Evolutionary conservation across 2,113 vertebrate species (phyloP).

Genomic region (Gobio gobio): DNA sequence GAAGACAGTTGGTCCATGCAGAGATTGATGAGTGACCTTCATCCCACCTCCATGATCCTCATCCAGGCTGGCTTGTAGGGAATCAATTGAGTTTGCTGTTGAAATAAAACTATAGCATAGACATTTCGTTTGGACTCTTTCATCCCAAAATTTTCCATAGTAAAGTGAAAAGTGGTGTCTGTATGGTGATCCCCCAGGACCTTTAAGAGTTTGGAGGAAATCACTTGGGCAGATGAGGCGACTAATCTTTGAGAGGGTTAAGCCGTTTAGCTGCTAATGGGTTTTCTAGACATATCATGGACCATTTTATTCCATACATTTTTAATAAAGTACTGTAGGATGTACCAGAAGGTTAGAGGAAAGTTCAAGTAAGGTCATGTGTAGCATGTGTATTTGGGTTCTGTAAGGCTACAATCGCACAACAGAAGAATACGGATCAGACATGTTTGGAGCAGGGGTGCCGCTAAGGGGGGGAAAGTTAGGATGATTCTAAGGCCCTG

Average conservation of each 20-base stretch:
- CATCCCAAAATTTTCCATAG: slow-evolving; percentile 55
- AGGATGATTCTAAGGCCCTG: too few relatives aligned
- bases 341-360: slow-evolving; percentile 48
- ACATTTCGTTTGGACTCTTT: slow-evolving; percentile 44
- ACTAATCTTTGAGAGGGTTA: slow-evolving; percentile 51
- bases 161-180: neutral
- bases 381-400: neutral
- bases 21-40: slow-evolving; percentile 15
- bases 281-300: slow-evolving; percentile 66
- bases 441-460: neutral
- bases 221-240: slow-evolving; percentile 16
- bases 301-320: slow-evolving; percentile 60
- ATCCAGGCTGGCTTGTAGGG: slow-evolving; percentile 27
- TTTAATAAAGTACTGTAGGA: slow-evolving; percentile 60
- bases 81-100: slow-evolving; percentile 34
- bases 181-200: slow-evolving; percentile 31
- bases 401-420: neutral
- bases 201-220: slow-evolving; percentile 37
- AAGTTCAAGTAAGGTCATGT: neutral
- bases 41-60: neutral
- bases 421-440: neutral
- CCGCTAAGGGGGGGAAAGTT: too few relatives aligned
- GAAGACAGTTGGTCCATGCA: neutral
- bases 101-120: slow-evolving; percentile 44
- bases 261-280: slow-evolving; percentile 54